Base-by-base conservation (phyloP, 2,113 vertebrate genomes). In the Anhinga anhinga region DNA sequence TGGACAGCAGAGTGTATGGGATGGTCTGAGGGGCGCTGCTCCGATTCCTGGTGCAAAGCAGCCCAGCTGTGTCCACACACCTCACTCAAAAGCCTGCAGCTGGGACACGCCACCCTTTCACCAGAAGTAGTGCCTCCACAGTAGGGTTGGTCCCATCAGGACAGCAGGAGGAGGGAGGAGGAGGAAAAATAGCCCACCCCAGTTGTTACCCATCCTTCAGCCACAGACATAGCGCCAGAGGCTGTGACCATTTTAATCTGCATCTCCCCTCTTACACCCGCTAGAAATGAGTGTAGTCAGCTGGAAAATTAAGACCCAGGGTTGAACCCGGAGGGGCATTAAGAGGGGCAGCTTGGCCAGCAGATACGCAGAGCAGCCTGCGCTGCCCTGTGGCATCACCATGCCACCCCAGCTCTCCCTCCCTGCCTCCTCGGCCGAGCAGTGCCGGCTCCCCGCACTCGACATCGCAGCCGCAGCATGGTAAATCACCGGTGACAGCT, bases 391-490 rank as follows among this genome's bases (percentile, higher is more conserved):
- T n/a, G 87, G 78, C 91, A 95, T 26, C 0, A 0, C 72, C 5
- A 3, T 56, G 45, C 67, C 65, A 18, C 32, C 55, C 27, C 4
- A 0, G 30, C 83, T 59, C 44, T 32, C 26, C 34, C 29, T 50
- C 49, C 61, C 38, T 52, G n/a, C 53, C 11, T 26, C 25, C 42
- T 7, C 7, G 4, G 3, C 20, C 18, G 8, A 23, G 61, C 10
- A 0, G 5, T 9, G 22, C 42, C 0, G 5, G 55, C 21, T 44
- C 56, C 56, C n/a, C 5, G 1, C 7, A 2, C 65, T 29, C 36
- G 0, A 40, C 56, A 3, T 9, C 2, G 1, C 23, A 2, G 40
- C 63, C 4, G 3, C 49, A 4, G 23, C 1, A 3, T 3, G 20
- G 27, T 81, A 30, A 45, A 74, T 77, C 76, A 58, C n/a, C 2